These are phyloP conservation scores for Melanchra persicariae DNA, from an alignment of 2,888 invertebrate species.

Conservation along the genomic window DNA sequence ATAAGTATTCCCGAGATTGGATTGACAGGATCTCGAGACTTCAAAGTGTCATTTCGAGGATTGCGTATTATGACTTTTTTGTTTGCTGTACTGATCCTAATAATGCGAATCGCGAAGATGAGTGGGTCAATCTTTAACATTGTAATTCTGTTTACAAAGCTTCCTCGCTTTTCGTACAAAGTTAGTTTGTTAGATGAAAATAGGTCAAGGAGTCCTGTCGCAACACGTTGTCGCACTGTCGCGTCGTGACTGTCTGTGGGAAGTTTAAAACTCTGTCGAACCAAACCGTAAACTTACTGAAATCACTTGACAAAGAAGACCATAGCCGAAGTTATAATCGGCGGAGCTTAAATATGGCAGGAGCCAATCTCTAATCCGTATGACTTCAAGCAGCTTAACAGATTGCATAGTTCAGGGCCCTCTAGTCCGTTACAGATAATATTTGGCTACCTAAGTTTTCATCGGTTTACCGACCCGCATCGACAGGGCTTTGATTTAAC, in stretches of 20 bases:
- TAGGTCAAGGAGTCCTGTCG: no score
- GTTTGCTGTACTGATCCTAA: slow-evolving; percentile 39
- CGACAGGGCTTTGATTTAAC: slow-evolving; percentile 4
- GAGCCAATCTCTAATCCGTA: slow-evolving; percentile 23
- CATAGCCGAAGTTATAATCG: slow-evolving; percentile 42
- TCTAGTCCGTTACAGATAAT: slow-evolving; percentile 22
- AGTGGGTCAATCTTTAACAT: slow-evolving; percentile 34
- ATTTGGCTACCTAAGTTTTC: slow-evolving; percentile 29
- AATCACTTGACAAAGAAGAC: slow-evolving; percentile 19
- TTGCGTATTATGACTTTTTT: slow-evolving; percentile 52
- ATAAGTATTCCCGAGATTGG: slow-evolving; percentile 63
- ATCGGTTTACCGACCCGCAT: slow-evolving; percentile 17
- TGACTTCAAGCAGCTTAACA: slow-evolving; percentile 39
- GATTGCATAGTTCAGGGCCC: slow-evolving; percentile 30
- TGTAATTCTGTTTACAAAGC: slow-evolving; percentile 13
- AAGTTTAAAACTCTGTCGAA: not conserved
- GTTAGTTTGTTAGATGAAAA: not conserved
- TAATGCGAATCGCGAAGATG: slow-evolving; percentile 37
- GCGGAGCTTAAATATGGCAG: slow-evolving; percentile 36
- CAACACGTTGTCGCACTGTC: no score
- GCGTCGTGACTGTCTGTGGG: not conserved
- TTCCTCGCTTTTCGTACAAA: not conserved
- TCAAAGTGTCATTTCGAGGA: slow-evolving; percentile 58
- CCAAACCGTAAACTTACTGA: slow-evolving; percentile 8
- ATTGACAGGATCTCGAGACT: slow-evolving; percentile 68